Conservation (phyloP, 1,140 invertebrate genomes). For the Ostrea edulis region DNA sequence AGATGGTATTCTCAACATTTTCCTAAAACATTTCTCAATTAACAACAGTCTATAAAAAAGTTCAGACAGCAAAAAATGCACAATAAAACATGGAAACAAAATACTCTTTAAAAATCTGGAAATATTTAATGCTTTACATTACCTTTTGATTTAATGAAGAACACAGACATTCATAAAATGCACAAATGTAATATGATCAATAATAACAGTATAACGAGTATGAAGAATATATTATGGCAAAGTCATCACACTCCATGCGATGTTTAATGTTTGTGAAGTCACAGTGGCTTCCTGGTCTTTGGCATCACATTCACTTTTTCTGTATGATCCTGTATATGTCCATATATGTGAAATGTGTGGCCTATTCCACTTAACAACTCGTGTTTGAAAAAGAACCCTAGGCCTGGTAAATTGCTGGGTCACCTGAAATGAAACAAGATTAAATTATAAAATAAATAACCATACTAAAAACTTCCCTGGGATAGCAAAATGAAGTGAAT, state of each 20-base stretch:
- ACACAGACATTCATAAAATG: background rate
- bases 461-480: too few species aligned
- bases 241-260: background rate
- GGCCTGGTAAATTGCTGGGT: constrained; percentile 15
- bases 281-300: background rate
- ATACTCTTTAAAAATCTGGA: background rate
- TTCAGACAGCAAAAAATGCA: constrained; percentile 3
- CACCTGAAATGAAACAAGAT: background rate
- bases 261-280: background rate
- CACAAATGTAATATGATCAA: background rate
- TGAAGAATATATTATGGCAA: constrained; percentile 27
- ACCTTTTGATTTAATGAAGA: background rate
- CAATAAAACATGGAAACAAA: background rate
- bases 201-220: constrained; percentile 11
- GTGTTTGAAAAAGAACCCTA: background rate
- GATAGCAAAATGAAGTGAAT: too few species aligned
- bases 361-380: background rate
- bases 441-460: too few species aligned
- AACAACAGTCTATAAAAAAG: background rate
- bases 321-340: background rate
- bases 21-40: background rate
- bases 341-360: background rate
- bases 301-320: background rate
- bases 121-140: background rate
- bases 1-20: too few species aligned